Evolutionary conservation across 2,797 vertebrate genomes (phyloP).

Genomic region (Trachops cirrhosus): DNA sequence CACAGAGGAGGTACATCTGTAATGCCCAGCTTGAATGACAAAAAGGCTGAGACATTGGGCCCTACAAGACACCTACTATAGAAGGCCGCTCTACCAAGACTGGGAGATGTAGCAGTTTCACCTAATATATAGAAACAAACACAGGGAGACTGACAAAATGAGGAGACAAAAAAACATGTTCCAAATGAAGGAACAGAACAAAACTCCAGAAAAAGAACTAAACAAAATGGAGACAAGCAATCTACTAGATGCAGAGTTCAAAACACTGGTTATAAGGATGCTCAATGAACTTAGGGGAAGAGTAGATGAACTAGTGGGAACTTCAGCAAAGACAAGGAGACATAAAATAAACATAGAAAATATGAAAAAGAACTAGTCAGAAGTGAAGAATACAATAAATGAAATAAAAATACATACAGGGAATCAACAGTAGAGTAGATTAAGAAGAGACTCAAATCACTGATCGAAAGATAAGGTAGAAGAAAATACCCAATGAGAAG

Average conservation of each 20-base stretch:
- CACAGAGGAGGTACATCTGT: not conserved
- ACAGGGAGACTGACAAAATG: not conserved
- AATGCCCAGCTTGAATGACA: not conserved
- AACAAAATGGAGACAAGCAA: not conserved
- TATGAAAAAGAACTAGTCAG: not conserved
- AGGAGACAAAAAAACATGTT: not conserved
- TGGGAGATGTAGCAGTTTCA: not conserved
- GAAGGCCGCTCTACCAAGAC: not conserved
- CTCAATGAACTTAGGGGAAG: not conserved
- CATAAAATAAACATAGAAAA: not conserved
- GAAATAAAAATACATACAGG: not conserved
- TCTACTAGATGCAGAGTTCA: not conserved
- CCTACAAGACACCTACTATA: not conserved
- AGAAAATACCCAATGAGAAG: not conserved
- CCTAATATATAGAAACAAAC: not conserved
- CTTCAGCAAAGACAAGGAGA: not conserved
- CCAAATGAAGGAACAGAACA: not conserved
- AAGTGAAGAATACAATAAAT: not conserved
- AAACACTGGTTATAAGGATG: not conserved
- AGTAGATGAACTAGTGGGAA: not conserved
- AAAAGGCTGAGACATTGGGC: not conserved
- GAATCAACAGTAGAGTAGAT: not conserved
- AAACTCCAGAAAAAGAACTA: not conserved
- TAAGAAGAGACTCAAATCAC: not conserved
- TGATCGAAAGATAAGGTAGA: not conserved